These are phyloP conservation scores for Drosophila sucinea DNA, from an alignment of 1,140 invertebrate species.

Conservation along the genomic window DNA sequence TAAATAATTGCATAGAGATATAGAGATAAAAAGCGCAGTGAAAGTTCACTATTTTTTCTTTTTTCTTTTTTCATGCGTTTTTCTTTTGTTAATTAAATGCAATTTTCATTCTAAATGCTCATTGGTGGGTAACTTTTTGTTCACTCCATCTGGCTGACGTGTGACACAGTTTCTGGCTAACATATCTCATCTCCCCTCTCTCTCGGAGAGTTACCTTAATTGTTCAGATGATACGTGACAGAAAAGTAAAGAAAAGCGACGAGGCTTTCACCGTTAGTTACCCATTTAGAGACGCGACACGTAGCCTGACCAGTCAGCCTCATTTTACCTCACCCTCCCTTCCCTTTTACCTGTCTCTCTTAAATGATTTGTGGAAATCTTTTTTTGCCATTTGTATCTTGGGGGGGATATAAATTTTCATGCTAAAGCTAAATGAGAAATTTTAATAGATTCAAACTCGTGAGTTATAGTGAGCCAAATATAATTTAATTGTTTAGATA, in stretches of 20 bases:
- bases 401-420: constrained; percentile 27
- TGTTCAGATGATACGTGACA: constrained; percentile 56
- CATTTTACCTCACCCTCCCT: too few species aligned
- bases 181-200: background rate
- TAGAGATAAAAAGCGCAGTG: constrained; percentile 30
- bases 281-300: constrained; percentile 7
- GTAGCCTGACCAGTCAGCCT: background rate
- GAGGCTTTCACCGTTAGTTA: constrained; percentile 8
- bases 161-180: constrained; percentile 47
- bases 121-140: constrained; percentile 28
- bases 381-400: constrained; percentile 28
- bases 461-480: too few species aligned
- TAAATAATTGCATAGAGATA: constrained; percentile 34
- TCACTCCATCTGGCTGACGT: constrained; percentile 17
- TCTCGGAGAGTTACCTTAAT: constrained; percentile 47
- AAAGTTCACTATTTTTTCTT: constrained; percentile 28
- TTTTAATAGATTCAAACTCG: too few species aligned
- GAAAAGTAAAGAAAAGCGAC: constrained; percentile 16
- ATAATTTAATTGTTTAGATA: too few species aligned
- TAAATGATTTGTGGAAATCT: constrained; percentile 13
- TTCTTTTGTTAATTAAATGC: constrained; percentile 35
- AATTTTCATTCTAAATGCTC: constrained; percentile 56
- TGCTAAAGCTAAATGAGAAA: background rate
- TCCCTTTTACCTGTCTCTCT: background rate
- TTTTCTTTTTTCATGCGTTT: constrained; percentile 3